Conservation (phyloP, 2,888 invertebrate genomes). For the Cantharis flavilabris region DNA sequence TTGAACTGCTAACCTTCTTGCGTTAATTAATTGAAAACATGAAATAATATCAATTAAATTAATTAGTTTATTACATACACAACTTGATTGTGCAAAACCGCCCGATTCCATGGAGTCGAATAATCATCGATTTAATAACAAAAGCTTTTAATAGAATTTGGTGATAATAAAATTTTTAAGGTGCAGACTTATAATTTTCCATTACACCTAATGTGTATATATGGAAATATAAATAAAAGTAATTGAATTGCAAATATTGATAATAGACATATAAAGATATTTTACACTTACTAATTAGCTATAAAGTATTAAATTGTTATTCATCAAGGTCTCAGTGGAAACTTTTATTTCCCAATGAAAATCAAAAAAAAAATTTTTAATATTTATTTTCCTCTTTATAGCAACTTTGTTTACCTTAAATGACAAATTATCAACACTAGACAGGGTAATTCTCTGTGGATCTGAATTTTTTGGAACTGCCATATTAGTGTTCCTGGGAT, state of each 20-base stretch:
- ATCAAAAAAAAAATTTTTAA: no score
- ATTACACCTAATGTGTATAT: background rate
- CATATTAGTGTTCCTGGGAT: constrained; percentile 72
- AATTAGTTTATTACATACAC: background rate
- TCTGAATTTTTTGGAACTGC: constrained; percentile 73
- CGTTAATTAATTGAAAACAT: background rate
- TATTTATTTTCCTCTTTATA: background rate
- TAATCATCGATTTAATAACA: background rate
- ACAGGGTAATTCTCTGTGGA: constrained; percentile 47
- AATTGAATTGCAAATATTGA: background rate
- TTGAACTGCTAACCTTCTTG: background rate
- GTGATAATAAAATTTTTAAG: background rate
- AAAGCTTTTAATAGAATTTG: background rate
- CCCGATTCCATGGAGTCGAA: background rate
- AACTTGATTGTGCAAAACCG: background rate
- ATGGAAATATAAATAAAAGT: background rate
- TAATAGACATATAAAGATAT: background rate
- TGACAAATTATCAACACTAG: constrained; percentile 47
- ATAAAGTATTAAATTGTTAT: background rate
- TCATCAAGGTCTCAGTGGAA: no score
- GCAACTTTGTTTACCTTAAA: constrained; percentile 30
- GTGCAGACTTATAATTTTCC: background rate
- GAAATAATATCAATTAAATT: background rate
- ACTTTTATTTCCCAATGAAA: no score
- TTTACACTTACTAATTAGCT: background rate